Conservation (phyloP, 2,797 vertebrate species). For the Silurus aristotelis region DNA sequence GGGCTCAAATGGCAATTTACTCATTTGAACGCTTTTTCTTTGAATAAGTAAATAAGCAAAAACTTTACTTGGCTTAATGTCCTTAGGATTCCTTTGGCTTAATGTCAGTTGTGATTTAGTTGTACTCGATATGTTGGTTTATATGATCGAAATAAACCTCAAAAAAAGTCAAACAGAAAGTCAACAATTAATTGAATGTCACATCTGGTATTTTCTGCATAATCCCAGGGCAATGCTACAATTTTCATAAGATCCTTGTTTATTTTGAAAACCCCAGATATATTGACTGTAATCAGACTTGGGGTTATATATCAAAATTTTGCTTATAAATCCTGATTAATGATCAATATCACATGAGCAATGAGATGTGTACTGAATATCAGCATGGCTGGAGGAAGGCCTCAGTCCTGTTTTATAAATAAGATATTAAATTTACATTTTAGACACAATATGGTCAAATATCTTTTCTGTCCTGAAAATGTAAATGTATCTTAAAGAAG, state of each 20-base stretch:
- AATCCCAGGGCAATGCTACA: background rate
- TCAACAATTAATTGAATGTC: background rate
- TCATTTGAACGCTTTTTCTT: too few species aligned
- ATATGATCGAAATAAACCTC: background rate
- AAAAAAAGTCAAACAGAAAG: background rate
- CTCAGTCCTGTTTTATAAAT: background rate
- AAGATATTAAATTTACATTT: background rate
- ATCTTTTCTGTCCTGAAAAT: too few species aligned
- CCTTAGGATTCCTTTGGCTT: too few species aligned
- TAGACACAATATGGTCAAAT: background rate
- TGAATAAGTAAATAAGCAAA: too few species aligned
- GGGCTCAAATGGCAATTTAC: too few species aligned
- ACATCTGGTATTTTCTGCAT: background rate
- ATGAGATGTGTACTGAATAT: background rate
- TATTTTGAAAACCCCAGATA: background rate
- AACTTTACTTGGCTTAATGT: too few species aligned
- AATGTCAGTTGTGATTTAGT: too few species aligned
- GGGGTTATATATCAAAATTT: background rate
- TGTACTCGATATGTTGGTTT: too few species aligned
- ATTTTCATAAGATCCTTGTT: background rate
- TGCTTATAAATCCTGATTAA: background rate
- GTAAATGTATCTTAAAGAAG: background rate
- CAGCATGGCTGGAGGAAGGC: background rate
- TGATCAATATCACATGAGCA: background rate
- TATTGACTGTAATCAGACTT: background rate